Base-by-base conservation (phyloP, 2,113 vertebrate genomes). In the Chloropsis cyanopogon region DNA sequence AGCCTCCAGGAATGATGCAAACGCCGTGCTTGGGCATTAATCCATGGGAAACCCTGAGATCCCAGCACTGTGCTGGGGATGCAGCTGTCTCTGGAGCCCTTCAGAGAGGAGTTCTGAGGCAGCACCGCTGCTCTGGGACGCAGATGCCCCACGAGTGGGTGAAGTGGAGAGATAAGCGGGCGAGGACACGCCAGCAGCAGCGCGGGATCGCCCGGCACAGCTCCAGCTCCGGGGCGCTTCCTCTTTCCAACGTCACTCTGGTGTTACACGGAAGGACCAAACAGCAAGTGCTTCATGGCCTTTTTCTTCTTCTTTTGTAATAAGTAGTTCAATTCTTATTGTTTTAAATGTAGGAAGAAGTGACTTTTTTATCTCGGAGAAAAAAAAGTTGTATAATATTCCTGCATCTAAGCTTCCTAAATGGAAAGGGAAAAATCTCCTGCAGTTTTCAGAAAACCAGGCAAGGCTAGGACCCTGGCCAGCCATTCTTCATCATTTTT, bases 171-270 rank as follows among this genome's bases (percentile, higher is more conserved):
- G 78, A 60, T 7, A 28, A 66, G 35, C 0, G 2, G 7, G 39
- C 22, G 63, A 47, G 86, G 88, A 79, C 26, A 33, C 3, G 1
- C 12, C 61, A 53, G 56, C 25, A 31, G 80, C 73, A n/a, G 53
- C 3, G 1, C 1, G 0, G 69, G 33, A 70, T 73, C 9, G 1
- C 50, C 46, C 3, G 0, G 16, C 2, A 0, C 28, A 0, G 6
- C 47, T 71, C 28, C 37, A 3, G 61, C 80, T 68, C 47, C 0
- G 3, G 16, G 77, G 23, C 0, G 7, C 65, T 95, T 96, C 91
- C 69, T 85, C 80, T 35, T 90, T 35, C 53, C 9, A 11, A 42
- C 3, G 33, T 89, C 81, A 63, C 88, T 26, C 69, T 2, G 24
- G 16, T 2, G 29, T 37, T 17, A 61, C 11, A 4, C 24, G 12